Evolutionary conservation across 2,888 invertebrate genomes (phyloP).

Genomic region (Charanyca ferruginea): DNA sequence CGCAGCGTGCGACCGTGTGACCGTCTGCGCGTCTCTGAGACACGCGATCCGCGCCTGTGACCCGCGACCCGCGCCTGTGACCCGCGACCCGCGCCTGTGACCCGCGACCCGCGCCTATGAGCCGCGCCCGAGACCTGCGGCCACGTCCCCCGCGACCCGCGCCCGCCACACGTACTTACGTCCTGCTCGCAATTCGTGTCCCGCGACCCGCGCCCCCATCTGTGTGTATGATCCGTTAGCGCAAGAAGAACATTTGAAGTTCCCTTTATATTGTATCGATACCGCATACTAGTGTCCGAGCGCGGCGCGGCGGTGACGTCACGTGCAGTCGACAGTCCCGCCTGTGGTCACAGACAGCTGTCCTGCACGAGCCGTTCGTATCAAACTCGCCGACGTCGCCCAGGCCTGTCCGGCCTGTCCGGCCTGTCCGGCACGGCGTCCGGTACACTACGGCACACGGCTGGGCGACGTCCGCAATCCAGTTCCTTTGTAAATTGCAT

Average conservation of each 20-base stretch:
- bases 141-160: background rate
- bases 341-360: no score
- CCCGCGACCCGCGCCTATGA: background rate
- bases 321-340: conserved; percentile 25
- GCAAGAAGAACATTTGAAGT: conserved; percentile 52
- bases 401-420: no score
- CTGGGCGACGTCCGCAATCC: conserved; percentile 27
- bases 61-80: background rate
- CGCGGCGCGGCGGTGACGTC: conserved; percentile 28
- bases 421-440: no score
- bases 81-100: background rate
- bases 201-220: conserved; percentile 26
- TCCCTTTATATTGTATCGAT: conserved; percentile 39
- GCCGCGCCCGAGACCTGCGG: background rate
- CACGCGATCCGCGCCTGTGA: background rate
- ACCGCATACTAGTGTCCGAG: conserved; percentile 41
- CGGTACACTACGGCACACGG: conserved; percentile 11
- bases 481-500: conserved; percentile 65
- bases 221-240: conserved; percentile 60
- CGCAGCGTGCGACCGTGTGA: conserved; percentile 12
- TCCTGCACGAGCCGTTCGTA: background rate
- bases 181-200: background rate
- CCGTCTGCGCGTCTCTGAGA: conserved; percentile 1
- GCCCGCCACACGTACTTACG: conserved; percentile 6
- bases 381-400: background rate